A percentile compares a stretch with the other conserved stretches of the same genome.
These are phyloP conservation scores for Lamprologus tigripictilis DNA, from an alignment of 2,113 vertebrate species.

Conservation along the genomic window DNA sequence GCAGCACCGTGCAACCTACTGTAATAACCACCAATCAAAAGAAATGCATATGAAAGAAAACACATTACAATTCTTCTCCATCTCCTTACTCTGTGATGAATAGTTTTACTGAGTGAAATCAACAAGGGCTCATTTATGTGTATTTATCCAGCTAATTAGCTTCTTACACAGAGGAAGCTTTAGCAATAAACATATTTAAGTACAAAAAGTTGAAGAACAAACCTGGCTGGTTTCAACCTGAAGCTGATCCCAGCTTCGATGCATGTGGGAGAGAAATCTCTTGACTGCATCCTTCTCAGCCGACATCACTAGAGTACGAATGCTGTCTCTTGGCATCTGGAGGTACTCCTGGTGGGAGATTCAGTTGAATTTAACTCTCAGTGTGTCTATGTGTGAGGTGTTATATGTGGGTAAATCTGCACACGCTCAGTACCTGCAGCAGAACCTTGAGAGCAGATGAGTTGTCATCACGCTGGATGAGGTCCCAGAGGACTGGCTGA, in stretches of 20 bases:
- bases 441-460: constrained; percentile 74
- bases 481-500: constrained; percentile 81
- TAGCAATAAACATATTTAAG: not conserved
- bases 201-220: not conserved
- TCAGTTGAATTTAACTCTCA: not conserved
- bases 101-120: not conserved
- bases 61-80: not conserved
- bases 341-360: constrained; percentile 72
- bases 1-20: not conserved
- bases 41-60: not conserved
- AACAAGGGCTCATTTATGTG: not conserved
- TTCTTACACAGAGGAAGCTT: not conserved
- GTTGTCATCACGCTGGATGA: constrained; percentile 78
- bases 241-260: constrained; percentile 77
- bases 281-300: constrained; percentile 79
- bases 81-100: not conserved
- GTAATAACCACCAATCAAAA: not conserved
- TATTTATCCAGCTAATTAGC: not conserved
- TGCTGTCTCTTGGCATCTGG: constrained; percentile 77
- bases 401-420: not conserved
- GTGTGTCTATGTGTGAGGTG: not conserved
- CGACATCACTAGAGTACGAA: constrained; percentile 78
- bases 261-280: constrained; percentile 78
- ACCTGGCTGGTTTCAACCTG: constrained; percentile 73
- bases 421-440: constrained; percentile 70